Conservation (phyloP, 2,888 invertebrate genomes). For the Acanthosepion esculentum region DNA sequence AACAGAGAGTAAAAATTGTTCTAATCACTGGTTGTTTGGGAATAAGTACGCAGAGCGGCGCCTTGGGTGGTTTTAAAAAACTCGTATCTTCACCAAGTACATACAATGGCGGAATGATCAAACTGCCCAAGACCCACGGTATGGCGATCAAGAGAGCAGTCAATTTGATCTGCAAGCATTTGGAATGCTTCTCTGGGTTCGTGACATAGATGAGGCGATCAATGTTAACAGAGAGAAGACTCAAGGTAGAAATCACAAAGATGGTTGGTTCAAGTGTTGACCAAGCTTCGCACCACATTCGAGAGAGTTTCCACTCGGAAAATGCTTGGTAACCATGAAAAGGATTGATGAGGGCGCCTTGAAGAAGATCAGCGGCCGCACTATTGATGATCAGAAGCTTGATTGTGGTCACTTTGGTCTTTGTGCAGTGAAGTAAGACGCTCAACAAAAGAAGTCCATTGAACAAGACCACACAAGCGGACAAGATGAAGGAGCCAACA, state of each 20-base stretch:
- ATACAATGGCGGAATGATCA: neutral
- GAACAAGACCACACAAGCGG: neutral
- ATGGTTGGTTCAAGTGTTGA: slow-evolving; percentile 40
- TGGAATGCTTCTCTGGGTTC: slow-evolving; percentile 10
- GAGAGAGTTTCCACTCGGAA: neutral
- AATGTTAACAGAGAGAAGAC: neutral
- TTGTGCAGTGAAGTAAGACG: neutral
- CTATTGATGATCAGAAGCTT: slow-evolving; percentile 2
- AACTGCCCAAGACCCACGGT: neutral
- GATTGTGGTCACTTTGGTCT: neutral
- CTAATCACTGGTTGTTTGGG: neutral
- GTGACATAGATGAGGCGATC: slow-evolving; percentile 42
- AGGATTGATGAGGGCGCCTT: slow-evolving; percentile 35
- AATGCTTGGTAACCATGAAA: slow-evolving; percentile 44
- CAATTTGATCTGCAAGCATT: neutral
- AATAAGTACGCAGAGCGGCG: neutral
- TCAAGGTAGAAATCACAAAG: neutral
- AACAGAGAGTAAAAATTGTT: neutral
- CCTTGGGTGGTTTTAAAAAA: neutral
- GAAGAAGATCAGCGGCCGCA: slow-evolving; percentile 16
- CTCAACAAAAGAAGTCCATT: neutral
- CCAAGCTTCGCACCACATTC: slow-evolving; percentile 25
- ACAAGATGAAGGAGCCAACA: neutral
- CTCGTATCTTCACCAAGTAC: slow-evolving; percentile 39
- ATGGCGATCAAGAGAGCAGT: neutral